phyloP scores from a whole-genome alignment of 2,113 vertebrate genomes.

The Anoplopoma fimbria region DNA sequence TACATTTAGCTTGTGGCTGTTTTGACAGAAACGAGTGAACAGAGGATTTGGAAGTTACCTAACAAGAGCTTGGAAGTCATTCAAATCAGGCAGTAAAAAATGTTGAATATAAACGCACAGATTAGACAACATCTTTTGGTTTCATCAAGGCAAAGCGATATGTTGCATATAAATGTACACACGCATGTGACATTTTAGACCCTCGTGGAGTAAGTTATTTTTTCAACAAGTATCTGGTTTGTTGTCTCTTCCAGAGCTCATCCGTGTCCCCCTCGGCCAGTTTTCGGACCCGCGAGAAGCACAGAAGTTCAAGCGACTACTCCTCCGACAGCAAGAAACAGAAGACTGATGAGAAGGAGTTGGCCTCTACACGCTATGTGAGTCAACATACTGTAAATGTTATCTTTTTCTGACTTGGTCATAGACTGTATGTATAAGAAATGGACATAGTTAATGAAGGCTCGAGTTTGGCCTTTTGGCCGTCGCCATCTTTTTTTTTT shows the following conservation, averaged over 20 bases:
- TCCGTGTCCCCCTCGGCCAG: constrained; percentile 96
- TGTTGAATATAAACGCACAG: too few species aligned
- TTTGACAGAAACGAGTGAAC: too few species aligned
- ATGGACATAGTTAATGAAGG: too few species aligned
- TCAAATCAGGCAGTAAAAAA: too few species aligned
- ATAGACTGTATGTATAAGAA: too few species aligned
- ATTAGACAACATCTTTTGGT: too few species aligned
- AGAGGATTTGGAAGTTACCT: too few species aligned
- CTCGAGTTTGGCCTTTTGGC: too few species aligned
- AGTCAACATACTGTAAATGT: constrained; percentile 69
- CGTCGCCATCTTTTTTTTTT: too few species aligned
- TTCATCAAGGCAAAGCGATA: too few species aligned
- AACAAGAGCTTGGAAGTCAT: too few species aligned
- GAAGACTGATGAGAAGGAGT: constrained; percentile 95
- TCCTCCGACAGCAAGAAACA: constrained; percentile 97
- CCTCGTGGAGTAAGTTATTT: background rate
- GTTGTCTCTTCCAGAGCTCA: constrained; percentile 86
- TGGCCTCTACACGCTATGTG: constrained; percentile 90
- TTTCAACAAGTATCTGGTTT: background rate
- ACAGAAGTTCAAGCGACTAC: constrained; percentile 92
- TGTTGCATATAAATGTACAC: background rate
- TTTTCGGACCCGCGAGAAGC: constrained; percentile 93
- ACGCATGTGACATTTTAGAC: background rate
- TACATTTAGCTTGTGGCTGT: too few species aligned
- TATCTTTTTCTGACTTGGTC: background rate